These are phyloP conservation scores for Pammene fasciana DNA, from an alignment of 2,888 invertebrate species.

Conservation along the genomic window DNA sequence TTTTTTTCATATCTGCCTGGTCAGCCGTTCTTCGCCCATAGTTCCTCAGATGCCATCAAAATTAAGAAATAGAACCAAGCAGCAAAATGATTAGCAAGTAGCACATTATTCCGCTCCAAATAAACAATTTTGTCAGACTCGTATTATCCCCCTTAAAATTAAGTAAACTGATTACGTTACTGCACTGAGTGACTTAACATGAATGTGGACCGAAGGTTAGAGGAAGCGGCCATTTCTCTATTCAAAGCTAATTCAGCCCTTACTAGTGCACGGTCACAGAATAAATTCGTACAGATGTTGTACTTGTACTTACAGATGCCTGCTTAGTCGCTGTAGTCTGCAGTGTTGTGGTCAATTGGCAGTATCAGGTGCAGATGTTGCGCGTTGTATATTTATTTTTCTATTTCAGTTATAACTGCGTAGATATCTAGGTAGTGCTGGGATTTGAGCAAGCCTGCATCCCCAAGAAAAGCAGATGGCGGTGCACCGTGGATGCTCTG, in stretches of 20 bases:
- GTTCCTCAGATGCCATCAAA: no score
- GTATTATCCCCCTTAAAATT: slow-evolving; percentile 16
- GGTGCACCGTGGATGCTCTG: no score
- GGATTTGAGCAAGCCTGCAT: no score
- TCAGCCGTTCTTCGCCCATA: no score
- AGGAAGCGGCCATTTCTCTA: slow-evolving; percentile 54
- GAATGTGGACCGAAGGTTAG: slow-evolving; percentile 44
- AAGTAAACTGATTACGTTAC: slow-evolving; percentile 18
- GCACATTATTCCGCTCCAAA: slow-evolving; percentile 24
- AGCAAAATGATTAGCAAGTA: slow-evolving; percentile 6
- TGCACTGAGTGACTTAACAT: slow-evolving; percentile 19
- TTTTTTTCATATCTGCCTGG: background rate
- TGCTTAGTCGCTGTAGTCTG: no score
- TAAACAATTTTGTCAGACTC: slow-evolving; percentile 32
- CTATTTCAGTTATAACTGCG: no score
- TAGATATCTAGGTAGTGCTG: no score
- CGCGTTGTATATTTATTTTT: no score
- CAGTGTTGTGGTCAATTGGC: no score
- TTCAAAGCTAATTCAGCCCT: slow-evolving; percentile 71
- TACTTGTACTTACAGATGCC: background rate
- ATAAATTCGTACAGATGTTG: background rate
- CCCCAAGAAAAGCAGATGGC: no score
- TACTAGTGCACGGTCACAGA: slow-evolving; percentile 52
- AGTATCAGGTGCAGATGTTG: no score
- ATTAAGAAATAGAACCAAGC: background rate